Percentiles rank a stretch among this genome's conserved stretches.
Evolutionary conservation across 2,797 vertebrate species (phyloP).

Genomic region (Parauchenoglanis ngamensis): DNA sequence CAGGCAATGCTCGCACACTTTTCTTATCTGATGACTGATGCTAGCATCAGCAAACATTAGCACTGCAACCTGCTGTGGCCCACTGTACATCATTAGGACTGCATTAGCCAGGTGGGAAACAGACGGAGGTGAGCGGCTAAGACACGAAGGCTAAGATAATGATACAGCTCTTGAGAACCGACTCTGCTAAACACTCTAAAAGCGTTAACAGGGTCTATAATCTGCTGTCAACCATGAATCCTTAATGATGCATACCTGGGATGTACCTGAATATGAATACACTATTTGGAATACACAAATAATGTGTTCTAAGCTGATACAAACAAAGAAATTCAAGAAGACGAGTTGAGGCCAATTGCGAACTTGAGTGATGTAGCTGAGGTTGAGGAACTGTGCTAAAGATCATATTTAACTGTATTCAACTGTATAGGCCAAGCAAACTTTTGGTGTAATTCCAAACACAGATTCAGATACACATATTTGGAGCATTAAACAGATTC

Average conservation of each 20-base stretch:
- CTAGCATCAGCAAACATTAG: conserved; percentile 20
- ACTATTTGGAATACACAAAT: background rate
- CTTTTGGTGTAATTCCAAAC: background rate
- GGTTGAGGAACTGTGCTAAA: background rate
- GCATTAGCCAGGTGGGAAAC: conserved; percentile 37
- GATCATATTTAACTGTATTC: background rate
- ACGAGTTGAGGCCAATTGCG: no score
- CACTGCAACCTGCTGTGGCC: conserved; percentile 11
- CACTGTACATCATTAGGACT: conserved; percentile 43
- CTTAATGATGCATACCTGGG: background rate
- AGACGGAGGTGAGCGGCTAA: conserved; percentile 17
- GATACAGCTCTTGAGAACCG: conserved; percentile 16
- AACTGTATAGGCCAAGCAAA: no score
- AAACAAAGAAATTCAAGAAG: background rate
- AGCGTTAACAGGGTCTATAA: conserved; percentile 21
- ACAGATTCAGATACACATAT: background rate
- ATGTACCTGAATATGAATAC: background rate
- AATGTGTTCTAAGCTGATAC: background rate
- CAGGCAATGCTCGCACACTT: conserved; percentile 10
- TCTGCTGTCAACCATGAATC: conserved; percentile 17
- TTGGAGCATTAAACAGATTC: background rate
- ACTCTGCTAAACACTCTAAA: conserved; percentile 22
- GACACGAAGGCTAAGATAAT: conserved; percentile 25
- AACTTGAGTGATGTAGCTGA: background rate
- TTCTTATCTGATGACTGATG: conserved; percentile 23